phyloP scores from a whole-genome alignment of 2,888 invertebrate genomes.

The Drosophila prolongata region DNA sequence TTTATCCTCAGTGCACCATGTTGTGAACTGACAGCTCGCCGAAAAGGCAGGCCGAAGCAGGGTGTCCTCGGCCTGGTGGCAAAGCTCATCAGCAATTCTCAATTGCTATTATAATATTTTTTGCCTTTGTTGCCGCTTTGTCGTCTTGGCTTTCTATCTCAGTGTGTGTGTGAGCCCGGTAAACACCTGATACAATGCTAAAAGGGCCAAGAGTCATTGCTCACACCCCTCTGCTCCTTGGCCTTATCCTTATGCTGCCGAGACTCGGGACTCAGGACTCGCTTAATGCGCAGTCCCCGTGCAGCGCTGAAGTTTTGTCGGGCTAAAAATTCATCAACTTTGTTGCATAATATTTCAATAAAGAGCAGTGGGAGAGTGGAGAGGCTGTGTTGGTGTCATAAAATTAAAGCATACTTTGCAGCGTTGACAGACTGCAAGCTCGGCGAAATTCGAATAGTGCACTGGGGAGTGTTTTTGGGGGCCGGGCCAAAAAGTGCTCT shows the following conservation, averaged over 20 bases:
- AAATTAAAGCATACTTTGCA: conserved; percentile 70
- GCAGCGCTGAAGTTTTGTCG: conserved; percentile 61
- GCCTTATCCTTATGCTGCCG: not conserved
- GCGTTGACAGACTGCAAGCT: conserved; percentile 47
- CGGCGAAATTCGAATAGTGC: conserved; percentile 59
- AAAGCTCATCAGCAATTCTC: conserved; percentile 79
- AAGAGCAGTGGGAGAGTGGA: conserved; percentile 22
- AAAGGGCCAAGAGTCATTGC: conserved; percentile 31
- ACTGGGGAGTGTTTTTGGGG: conserved; percentile 66
- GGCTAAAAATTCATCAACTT: conserved; percentile 79
- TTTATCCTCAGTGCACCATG: conserved; percentile 4
- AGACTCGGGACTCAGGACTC: conserved; percentile 52
- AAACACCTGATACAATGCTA: conserved; percentile 75
- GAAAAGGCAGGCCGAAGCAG: conserved; percentile 24
- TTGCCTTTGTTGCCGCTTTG: conserved; percentile 43
- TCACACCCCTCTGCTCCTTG: not conserved
- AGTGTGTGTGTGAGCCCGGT: conserved; percentile 39
- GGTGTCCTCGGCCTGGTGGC: conserved; percentile 33
- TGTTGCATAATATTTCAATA: conserved; percentile 80
- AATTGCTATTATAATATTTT: conserved; percentile 80
- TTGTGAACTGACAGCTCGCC: conserved; percentile 39
- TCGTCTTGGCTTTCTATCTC: conserved; percentile 26
- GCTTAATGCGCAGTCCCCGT: conserved; percentile 72
- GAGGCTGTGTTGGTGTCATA: conserved; percentile 55
- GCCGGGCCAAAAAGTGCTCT: not conserved